These are phyloP conservation scores for Myopa tessellatipennis DNA, from an alignment of 2,888 invertebrate genomes.

Conservation along the genomic window DNA sequence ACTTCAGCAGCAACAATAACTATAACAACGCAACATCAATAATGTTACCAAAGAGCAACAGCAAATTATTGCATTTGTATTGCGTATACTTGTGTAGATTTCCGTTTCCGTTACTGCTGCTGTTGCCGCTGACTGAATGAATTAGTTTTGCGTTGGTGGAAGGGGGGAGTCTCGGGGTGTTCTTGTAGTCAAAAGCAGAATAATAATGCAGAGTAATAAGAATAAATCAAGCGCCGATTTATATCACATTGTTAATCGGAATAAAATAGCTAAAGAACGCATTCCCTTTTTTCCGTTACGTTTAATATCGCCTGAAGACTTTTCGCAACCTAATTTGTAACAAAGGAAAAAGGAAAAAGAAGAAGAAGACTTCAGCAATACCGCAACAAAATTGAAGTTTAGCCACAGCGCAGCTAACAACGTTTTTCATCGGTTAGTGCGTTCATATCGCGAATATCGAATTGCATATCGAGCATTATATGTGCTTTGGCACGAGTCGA, in stretches of 20 bases:
- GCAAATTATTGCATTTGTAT: slow-evolving; percentile 40
- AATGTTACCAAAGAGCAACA: slow-evolving; percentile 30
- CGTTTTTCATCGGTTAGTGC: background rate
- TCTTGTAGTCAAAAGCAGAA: too few relatives aligned
- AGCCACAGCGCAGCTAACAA: background rate
- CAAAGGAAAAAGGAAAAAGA: too few relatives aligned
- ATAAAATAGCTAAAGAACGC: too few relatives aligned
- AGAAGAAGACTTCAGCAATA: too few relatives aligned
- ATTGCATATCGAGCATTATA: slow-evolving; percentile 29
- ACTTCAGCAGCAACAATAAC: background rate
- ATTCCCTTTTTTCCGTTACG: background rate
- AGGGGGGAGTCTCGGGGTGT: too few relatives aligned
- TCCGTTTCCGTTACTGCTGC: slow-evolving; percentile 10
- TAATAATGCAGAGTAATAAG: too few relatives aligned
- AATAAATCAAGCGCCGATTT: too few relatives aligned
- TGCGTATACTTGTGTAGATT: slow-evolving; percentile 23
- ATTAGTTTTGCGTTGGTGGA: background rate
- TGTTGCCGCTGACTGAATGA: background rate
- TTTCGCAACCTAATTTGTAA: too few relatives aligned
- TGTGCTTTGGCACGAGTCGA: slow-evolving; percentile 29
- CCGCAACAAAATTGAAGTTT: too few relatives aligned
- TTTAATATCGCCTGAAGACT: too few relatives aligned
- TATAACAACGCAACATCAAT: slow-evolving; percentile 31
- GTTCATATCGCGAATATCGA: background rate
- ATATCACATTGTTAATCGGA: too few relatives aligned